Conservation (phyloP, 2,113 vertebrate species). For the Centropristis striata region DNA sequence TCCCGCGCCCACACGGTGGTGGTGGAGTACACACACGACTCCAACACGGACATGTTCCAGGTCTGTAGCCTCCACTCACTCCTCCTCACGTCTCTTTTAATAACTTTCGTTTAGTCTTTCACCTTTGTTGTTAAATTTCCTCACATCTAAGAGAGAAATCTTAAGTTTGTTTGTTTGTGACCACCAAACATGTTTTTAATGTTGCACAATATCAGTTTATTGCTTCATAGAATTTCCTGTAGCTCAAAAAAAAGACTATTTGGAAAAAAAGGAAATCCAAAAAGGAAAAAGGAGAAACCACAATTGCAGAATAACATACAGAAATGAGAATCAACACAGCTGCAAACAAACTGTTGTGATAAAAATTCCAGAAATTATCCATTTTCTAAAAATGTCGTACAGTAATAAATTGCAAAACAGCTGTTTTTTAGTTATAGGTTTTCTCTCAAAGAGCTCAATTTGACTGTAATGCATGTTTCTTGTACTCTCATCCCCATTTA, state of each 20-base stretch:
- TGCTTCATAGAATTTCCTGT: neutral
- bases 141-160: neutral
- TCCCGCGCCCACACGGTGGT: conserved; percentile 95
- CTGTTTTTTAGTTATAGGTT: too few species aligned
- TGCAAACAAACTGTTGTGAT: neutral
- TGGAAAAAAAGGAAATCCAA: neutral
- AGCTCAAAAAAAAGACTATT: neutral
- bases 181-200: neutral
- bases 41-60: conserved; percentile 95
- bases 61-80: conserved; percentile 43
- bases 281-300: neutral
- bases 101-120: neutral
- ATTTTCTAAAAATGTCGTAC: neutral
- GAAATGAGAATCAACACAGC: conserved; percentile 1
- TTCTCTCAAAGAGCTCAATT: neutral
- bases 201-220: neutral
- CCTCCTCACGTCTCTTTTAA: neutral
- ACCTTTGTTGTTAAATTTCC: neutral
- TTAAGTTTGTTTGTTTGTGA: neutral
- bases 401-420: too few species aligned
- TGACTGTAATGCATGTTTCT: neutral
- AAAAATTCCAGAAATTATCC: neutral
- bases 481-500: too few species aligned
- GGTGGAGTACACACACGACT: conserved; percentile 96
- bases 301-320: neutral